Evolutionary conservation across 1,140 invertebrate species (phyloP).

Genomic region (Brachystomella parvula): DNA sequence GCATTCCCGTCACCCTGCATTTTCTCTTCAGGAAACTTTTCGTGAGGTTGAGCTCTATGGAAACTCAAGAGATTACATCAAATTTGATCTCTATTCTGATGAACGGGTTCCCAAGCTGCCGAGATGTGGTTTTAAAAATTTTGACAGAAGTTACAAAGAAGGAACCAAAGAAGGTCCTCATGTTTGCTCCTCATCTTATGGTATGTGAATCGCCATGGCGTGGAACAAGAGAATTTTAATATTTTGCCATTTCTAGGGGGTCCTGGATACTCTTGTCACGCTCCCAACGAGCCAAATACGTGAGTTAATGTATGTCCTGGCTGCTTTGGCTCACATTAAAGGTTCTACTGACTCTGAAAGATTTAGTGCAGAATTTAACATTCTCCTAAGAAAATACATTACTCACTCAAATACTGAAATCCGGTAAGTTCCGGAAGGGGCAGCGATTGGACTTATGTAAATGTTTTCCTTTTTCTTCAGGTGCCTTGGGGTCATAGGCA

Average conservation of each 20-base stretch:
- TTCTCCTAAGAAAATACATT: conserved; percentile 30
- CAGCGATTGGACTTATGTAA: neutral
- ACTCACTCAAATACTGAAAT: conserved; percentile 19
- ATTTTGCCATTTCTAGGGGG: conserved; percentile 18
- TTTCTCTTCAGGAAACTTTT: conserved; percentile 23
- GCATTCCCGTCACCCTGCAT: too few relatives aligned
- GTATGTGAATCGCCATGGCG: neutral
- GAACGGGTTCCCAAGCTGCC: neutral
- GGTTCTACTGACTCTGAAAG: conserved; percentile 16
- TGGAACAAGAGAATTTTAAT: neutral
- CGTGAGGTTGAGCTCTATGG: neutral
- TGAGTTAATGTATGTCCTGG: conserved; percentile 29
- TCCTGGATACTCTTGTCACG: conserved; percentile 19
- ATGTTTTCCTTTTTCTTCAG: neutral
- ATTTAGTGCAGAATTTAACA: conserved; percentile 31
- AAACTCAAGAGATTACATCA: conserved; percentile 13
- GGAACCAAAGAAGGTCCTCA: conserved; percentile 21
- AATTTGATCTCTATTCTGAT: conserved; percentile 17
- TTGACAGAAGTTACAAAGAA: conserved; percentile 14
- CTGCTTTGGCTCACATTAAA: conserved; percentile 24
- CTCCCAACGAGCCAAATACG: conserved; percentile 24
- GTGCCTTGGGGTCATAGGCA: conserved; percentile 31
- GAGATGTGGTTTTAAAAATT: conserved; percentile 19
- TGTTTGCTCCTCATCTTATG: conserved; percentile 30
- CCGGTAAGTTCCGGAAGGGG: neutral